Evolutionary conservation across 2,888 invertebrate genomes (phyloP).

Genomic region (Drosophila algonquin): DNA sequence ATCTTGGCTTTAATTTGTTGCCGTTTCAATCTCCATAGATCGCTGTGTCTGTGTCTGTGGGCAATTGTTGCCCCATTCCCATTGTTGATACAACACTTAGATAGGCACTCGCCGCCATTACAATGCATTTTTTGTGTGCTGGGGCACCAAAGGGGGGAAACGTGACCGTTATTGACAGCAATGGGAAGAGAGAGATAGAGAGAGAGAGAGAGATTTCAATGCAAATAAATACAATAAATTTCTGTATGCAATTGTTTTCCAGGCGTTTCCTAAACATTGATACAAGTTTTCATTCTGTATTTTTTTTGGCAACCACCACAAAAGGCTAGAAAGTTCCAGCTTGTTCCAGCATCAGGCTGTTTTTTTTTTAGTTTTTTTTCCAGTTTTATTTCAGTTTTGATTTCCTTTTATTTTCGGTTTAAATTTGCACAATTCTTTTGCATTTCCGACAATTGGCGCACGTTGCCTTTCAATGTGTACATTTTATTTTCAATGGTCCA

Average conservation of each 20-base stretch:
- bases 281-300: conserved; percentile 6
- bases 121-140: conserved; percentile 56
- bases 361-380: neutral
- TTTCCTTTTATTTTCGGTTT: conserved; percentile 29
- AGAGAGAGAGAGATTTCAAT: conserved; percentile 32
- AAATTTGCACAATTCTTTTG: conserved; percentile 43
- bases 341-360: conserved; percentile 35
- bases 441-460: conserved; percentile 58
- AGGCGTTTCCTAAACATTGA: neutral
- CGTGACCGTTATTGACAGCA: conserved; percentile 69
- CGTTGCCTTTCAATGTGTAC: conserved; percentile 45
- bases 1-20: conserved; percentile 76
- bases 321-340: conserved; percentile 10
- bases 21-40: conserved; percentile 14
- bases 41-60: conserved; percentile 22
- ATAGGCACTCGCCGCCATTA: conserved; percentile 55
- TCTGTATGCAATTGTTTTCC: conserved; percentile 5
- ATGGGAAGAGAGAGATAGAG: conserved; percentile 10
- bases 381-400: conserved; percentile 13
- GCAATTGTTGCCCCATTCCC: conserved; percentile 61
- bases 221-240: conserved; percentile 21
- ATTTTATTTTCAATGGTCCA: conserved; percentile 49
- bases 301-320: conserved; percentile 23
- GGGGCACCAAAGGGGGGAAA: conserved; percentile 48
- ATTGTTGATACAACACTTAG: conserved; percentile 75